A percentile compares a stretch with the other conserved stretches of the same genome.
These are phyloP conservation scores for Xylocampa areola DNA, from an alignment of 2,888 invertebrate species.

Conservation along the genomic window DNA sequence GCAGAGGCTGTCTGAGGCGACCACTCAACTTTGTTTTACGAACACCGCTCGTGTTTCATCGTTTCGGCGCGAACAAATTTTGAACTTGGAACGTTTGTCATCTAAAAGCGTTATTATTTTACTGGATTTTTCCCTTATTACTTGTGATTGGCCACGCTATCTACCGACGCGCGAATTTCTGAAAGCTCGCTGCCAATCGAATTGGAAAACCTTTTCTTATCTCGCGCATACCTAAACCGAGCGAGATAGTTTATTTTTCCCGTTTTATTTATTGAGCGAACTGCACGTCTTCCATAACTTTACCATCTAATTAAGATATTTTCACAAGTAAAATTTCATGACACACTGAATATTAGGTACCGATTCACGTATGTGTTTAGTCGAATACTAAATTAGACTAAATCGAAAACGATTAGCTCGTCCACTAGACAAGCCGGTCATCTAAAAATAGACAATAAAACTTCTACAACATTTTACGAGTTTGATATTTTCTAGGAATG, in stretches of 20 bases:
- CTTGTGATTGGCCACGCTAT: constrained; percentile 9
- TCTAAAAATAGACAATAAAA: constrained; percentile 56
- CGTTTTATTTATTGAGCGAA: background rate
- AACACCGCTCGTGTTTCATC: constrained; percentile 62
- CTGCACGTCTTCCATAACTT: background rate
- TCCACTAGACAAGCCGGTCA: constrained; percentile 43
- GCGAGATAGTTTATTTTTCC: constrained; percentile 3
- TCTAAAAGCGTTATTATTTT: constrained; percentile 38
- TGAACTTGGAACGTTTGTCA: constrained; percentile 59
- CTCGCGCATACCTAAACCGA: background rate
- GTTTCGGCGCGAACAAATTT: constrained; percentile 71
- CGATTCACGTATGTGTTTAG: constrained; percentile 21
- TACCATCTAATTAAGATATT: background rate
- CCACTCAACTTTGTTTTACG: constrained; percentile 56
- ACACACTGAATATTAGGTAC: constrained; percentile 3
- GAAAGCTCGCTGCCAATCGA: constrained; percentile 4
- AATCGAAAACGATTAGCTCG: constrained; percentile 42
- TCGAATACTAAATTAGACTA: constrained; percentile 42
- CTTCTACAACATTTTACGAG: constrained; percentile 28
- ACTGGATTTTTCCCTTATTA: constrained; percentile 16
- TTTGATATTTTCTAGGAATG: constrained; percentile 48
- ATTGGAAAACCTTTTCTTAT: background rate
- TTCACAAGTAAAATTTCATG: background rate
- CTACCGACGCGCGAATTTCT: background rate
- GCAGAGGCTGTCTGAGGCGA: constrained; percentile 68